A percentile compares a stretch with the other conserved stretches of the same genome.
Evolutionary conservation across 2,797 vertebrate genomes (phyloP).

Genomic region (Myotis findleyi): DNA sequence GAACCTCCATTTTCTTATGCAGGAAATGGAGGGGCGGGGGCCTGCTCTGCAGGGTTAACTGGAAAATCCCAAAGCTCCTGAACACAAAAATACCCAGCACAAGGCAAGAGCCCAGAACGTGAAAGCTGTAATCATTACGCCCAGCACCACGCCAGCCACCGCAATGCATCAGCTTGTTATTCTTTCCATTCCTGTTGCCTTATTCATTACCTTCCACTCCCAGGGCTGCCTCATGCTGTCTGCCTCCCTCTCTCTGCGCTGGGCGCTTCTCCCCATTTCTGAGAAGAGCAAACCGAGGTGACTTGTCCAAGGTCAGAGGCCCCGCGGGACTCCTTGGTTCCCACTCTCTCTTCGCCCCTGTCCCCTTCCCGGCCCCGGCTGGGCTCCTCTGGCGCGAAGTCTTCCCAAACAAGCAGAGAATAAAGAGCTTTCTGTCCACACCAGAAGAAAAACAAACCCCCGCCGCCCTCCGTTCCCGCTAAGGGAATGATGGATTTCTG

Average conservation of each 20-base stretch:
- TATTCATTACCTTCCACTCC: background rate
- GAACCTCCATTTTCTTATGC: background rate
- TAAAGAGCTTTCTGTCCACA: constrained; percentile 74
- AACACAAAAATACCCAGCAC: background rate
- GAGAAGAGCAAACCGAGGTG: background rate
- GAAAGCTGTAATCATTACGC: fast-evolving
- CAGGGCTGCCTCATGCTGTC: background rate
- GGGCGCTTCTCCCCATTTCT: background rate
- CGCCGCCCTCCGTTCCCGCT: constrained; percentile 59
- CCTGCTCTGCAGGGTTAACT: background rate
- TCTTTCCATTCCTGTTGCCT: background rate
- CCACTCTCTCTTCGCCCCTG: background rate
- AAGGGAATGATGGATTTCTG: constrained; percentile 81
- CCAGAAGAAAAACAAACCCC: constrained; percentile 77
- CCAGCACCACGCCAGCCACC: fast-evolving
- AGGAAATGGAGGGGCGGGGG: background rate
- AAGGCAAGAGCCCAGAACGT: fast-evolving
- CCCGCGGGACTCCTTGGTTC: fast-evolving
- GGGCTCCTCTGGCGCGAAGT: background rate
- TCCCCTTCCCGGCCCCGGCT: background rate
- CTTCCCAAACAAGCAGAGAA: constrained; percentile 69
- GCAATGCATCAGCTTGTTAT: fast-evolving
- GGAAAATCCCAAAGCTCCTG: background rate
- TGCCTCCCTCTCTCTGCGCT: background rate
- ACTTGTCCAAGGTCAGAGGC: background rate